Base-by-base conservation (phyloP, 1,140 invertebrate species). In the Drosophila nebulosa region DNA sequence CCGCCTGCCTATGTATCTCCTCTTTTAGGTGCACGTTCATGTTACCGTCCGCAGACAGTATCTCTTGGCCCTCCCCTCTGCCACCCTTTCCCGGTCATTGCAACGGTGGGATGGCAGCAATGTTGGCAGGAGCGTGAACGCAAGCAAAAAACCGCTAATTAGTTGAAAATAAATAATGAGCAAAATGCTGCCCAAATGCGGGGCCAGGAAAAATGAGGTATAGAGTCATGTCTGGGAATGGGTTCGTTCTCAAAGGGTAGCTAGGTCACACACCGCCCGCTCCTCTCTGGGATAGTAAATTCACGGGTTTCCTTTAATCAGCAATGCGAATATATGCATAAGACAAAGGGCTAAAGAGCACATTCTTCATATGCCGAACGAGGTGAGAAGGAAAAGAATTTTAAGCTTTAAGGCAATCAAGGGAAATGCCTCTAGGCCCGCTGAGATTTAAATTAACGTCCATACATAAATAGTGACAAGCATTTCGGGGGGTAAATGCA, bases 151-250 rank as follows among this genome's bases (percentile, higher is more conserved):
- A 74, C 80, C 81, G 81, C 81, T 86, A 85, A 85, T 85, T 85
- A 86, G 80, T 70, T 85, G 77, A 85, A 85, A 85, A 85, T 85
- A 86, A 86, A 85, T 86, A 86, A 86, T 74, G 74, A 85, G 73
- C 64, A 61, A 70, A 64, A 50, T 69, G 67, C 77, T 62, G n/a
- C 64, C 62, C 66, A 63, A 76, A 64, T 69, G 79, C 62, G 67
- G 66, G 68, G 63, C 57, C 16, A 57, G 16, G 2, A 39, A 14
- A 10, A 53, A 16, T 2, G 7, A 9, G 24, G 22, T 0, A 52
- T 26, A 27, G 39, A 46, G 39, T 7, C 30, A 32, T 46, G 39
- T 46, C 24, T 26, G n/a, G 51, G 22, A 24, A 51, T 51, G 46
- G 21, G 46, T 10, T 26, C 22, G 42, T 32, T 32, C 30, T 32